phyloP scores from a whole-genome alignment of 2,888 invertebrate species.

The Microplitis deprimator region DNA sequence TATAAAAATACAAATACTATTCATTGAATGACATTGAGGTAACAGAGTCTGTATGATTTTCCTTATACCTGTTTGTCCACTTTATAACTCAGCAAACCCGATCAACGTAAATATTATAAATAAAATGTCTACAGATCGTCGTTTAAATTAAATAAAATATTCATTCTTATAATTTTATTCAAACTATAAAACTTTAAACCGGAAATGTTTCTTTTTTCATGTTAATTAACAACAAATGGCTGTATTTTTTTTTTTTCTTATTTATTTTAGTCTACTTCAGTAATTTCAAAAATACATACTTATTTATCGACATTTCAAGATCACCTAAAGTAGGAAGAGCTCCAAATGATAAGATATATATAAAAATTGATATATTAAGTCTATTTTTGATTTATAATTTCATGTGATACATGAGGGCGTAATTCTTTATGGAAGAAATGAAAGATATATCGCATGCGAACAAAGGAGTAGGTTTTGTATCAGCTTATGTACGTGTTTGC shows the following conservation, averaged over 20 bases:
- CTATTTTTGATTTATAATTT: not conserved
- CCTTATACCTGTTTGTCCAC: not conserved
- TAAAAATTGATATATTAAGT: not conserved
- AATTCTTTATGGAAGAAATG: not conserved
- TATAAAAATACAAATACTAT: not conserved
- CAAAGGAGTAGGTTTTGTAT: constrained; percentile 37
- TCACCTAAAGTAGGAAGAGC: not conserved
- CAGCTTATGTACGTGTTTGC: constrained; percentile 28
- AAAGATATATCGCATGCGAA: constrained; percentile 28
- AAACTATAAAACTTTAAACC: not conserved
- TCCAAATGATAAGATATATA: not conserved
- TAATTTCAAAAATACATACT: too few relatives aligned
- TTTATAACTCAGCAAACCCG: not conserved
- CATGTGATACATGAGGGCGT: not conserved
- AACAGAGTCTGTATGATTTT: not conserved
- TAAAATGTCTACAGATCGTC: not conserved
- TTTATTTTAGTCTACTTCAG: not conserved
- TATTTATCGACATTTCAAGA: not conserved
- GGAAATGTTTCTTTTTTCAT: not conserved
- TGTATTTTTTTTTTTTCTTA: not conserved
- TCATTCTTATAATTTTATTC: not conserved
- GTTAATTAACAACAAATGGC: too few relatives aligned
- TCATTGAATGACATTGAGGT: not conserved
- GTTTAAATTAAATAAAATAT: not conserved
- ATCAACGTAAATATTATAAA: not conserved